Evolutionary conservation across 2,888 invertebrate species (phyloP), one percentile per base, ranked within the genome.

Genomic region (Drosophila seclusa): DNA sequence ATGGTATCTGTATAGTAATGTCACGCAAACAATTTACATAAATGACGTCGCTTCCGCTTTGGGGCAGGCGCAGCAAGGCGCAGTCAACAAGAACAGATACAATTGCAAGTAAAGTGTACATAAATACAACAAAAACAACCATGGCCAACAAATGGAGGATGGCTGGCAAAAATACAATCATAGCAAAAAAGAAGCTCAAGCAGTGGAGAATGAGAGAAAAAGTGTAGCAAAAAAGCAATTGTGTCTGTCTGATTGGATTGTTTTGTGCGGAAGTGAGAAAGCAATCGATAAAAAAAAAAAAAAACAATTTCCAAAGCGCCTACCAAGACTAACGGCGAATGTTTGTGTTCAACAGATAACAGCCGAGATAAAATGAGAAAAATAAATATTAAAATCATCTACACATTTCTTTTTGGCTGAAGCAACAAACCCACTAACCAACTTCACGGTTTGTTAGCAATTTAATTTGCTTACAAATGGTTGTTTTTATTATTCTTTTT

Each of bases 11-110:
- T 70, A 83, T 88, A 76, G 75, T 85, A 85, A 90, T 88, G 88
- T 90, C 88, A 88, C 90, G 90, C 90, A 88, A 88, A 73, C 90
- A 90, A 90, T 90, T 90, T 90, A 90, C 87, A 90, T 88, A 88
- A 88, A 88, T 88, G 89, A 86, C 75, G 76, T 80, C 70, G 88
- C 81, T 90, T 87, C 87, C 87, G 87, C 83, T 87, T 65, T 34
- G 61, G 32, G 32, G 32, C 64, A 68, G 64, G 64, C 70, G 75
- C 75, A 80, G 62, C 77, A 68, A 76, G 66, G 64, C 70, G 75
- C 79, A 80, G 62, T 75, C 70, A 78, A 72, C 75, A 81, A 68
- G 76, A 87, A 82, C 68, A 68, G 54, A 54, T 72, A 70, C 68
- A 69, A 65, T 59, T 65, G 77, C 77, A 76, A 65, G 66, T 58